Evolutionary conservation across 2,113 vertebrate species (phyloP).

Genomic region (Ictidomys tridecemlineatus): DNA sequence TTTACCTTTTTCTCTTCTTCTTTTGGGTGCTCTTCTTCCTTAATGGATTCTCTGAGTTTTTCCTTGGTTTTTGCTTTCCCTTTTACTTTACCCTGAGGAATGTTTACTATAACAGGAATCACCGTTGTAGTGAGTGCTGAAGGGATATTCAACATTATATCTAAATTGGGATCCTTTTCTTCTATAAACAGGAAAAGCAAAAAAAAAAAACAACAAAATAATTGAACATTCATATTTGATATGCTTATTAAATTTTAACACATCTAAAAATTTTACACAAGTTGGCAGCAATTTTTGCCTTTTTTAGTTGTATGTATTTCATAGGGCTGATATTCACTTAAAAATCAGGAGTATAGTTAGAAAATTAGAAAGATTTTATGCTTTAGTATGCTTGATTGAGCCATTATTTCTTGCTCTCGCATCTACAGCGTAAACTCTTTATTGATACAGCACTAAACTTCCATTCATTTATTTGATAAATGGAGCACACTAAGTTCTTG

Average conservation of each 20-base stretch:
- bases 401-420: background rate
- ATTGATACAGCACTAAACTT: background rate
- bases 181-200: conserved; percentile 77
- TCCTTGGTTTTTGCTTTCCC: conserved; percentile 81
- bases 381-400: background rate
- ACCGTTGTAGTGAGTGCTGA: conserved; percentile 78
- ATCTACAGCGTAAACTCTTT: background rate
- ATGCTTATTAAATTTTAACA: background rate
- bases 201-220: conserved; percentile 4
- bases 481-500: background rate
- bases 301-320: background rate
- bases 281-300: conserved; percentile 16
- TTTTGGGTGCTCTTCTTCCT: conserved; percentile 76
- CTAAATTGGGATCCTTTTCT: conserved; percentile 77
- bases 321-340: background rate
- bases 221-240: background rate
- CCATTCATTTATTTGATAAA: conserved; percentile 30
- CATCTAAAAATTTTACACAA: background rate
- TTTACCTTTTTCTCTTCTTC: conserved; percentile 87
- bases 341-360: conserved; percentile 18
- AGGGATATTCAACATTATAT: conserved; percentile 85
- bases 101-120: conserved; percentile 63
- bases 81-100: conserved; percentile 76
- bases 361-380: background rate
- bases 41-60: conserved; percentile 79